These are phyloP conservation scores for Chrysolina haemoptera DNA, from an alignment of 2,888 invertebrate species.

Conservation along the genomic window DNA sequence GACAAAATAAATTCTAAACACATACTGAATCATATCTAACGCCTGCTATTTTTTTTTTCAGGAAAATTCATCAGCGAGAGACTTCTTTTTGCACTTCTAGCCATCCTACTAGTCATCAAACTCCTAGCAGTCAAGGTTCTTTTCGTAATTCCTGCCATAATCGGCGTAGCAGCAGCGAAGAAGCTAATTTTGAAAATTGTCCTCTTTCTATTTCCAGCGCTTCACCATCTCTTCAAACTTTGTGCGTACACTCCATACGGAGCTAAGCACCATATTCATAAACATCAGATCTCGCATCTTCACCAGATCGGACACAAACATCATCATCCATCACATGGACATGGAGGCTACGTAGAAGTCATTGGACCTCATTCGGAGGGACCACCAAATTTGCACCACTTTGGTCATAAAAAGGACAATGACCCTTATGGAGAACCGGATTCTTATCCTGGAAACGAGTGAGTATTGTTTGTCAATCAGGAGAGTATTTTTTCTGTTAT, in stretches of 20 bases:
- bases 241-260: constrained; percentile 86
- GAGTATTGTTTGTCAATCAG: constrained; percentile 20
- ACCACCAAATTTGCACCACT: not conserved
- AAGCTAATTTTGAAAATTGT: constrained; percentile 86
- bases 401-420: constrained; percentile 26
- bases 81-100: constrained; percentile 80
- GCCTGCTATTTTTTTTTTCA: constrained; percentile 69
- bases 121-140: constrained; percentile 85
- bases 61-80: constrained; percentile 85
- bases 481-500: not conserved
- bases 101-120: constrained; percentile 83
- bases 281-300: constrained; percentile 58
- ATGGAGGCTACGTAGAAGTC: constrained; percentile 53
- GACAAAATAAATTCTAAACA: no score
- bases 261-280: constrained; percentile 81
- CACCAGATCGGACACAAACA: constrained; percentile 51
- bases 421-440: constrained; percentile 34
- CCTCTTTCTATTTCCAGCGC: constrained; percentile 86
- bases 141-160: constrained; percentile 83
- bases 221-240: constrained; percentile 87
- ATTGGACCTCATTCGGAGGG: constrained; percentile 53
- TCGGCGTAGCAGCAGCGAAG: constrained; percentile 88
- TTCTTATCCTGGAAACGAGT: constrained; percentile 41
- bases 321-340: constrained; percentile 50
- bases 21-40: not conserved